A percentile compares a stretch with the other conserved stretches of the same genome.
Evolutionary conservation across 2,113 vertebrate species (phyloP).

Genomic region (Epinephelus fuscoguttatus): DNA sequence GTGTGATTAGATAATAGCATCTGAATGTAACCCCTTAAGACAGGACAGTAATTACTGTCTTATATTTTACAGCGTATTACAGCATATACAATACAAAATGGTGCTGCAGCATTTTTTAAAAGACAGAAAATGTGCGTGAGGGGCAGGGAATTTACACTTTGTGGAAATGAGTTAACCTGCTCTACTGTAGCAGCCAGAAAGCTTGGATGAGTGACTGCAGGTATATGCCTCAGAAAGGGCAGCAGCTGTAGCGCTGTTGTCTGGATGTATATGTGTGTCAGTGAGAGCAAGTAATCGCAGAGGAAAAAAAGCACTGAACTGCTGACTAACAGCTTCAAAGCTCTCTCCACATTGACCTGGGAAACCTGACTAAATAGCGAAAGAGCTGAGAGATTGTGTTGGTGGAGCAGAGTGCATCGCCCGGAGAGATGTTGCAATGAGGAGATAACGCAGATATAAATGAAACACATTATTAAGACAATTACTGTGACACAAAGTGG

Average conservation of each 20-base stretch:
- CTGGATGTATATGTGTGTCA: slow-evolving; percentile 14
- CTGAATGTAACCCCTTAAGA: slow-evolving; percentile 7
- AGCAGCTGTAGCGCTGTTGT: slow-evolving; percentile 17
- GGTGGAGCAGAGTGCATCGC: slow-evolving; percentile 35
- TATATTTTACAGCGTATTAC: slow-evolving; percentile 16
- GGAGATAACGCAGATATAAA: slow-evolving; percentile 44
- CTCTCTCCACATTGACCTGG: slow-evolving; percentile 23
- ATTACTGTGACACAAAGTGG: slow-evolving; percentile 30
- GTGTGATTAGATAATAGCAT: neutral
- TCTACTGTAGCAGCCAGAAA: neutral
- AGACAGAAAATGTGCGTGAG: neutral
- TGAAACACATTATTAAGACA: slow-evolving; percentile 52
- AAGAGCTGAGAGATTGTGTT: slow-evolving; percentile 41
- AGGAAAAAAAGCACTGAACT: neutral
- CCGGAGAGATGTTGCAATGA: slow-evolving; percentile 28
- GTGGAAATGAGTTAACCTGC: neutral
- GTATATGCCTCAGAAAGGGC: neutral
- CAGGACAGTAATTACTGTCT: neutral
- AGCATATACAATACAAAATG: neutral
- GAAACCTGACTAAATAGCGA: slow-evolving; percentile 46
- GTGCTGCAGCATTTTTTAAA: neutral
- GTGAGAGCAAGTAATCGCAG: slow-evolving; percentile 17
- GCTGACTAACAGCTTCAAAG: slow-evolving; percentile 32
- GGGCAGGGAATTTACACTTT: neutral
- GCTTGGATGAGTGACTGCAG: slow-evolving; percentile 2